phyloP scores from a whole-genome alignment of 2,888 invertebrate species.

The Thera britannica region DNA sequence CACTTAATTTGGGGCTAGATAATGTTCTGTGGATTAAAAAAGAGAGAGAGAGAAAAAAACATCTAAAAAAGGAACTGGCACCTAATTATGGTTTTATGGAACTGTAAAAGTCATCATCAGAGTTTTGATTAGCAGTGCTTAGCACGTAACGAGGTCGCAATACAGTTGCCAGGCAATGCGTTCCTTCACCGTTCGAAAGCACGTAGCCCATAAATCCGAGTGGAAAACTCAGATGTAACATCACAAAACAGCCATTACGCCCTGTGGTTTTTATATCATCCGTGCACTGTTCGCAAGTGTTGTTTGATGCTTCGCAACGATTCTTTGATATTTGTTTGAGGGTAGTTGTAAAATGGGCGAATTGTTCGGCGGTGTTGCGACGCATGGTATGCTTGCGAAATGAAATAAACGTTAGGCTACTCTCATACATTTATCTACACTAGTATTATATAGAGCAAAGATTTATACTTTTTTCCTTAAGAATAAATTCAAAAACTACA shows the following conservation, averaged over 20 bases:
- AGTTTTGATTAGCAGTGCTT: too few species aligned
- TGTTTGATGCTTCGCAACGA: constrained; percentile 43
- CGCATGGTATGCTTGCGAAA: background rate
- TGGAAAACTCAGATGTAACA: constrained; percentile 16
- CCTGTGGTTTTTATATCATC: constrained; percentile 27
- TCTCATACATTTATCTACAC: too few species aligned
- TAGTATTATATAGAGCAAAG: too few species aligned
- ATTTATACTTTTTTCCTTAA: too few species aligned
- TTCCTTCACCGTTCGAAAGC: background rate
- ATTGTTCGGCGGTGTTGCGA: constrained; percentile 9
- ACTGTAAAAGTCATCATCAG: too few species aligned
- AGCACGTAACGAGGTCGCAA: too few species aligned
- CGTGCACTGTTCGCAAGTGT: constrained; percentile 23
- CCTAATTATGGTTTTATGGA: too few species aligned
- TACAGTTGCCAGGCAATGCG: background rate
- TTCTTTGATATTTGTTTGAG: constrained; percentile 47
- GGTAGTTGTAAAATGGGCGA: constrained; percentile 29
- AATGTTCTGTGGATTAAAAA: too few species aligned
- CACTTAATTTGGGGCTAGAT: too few species aligned
- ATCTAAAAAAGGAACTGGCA: too few species aligned
- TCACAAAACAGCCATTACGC: constrained; percentile 27
- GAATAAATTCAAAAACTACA: too few species aligned
- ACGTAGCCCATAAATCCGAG: constrained; percentile 15
- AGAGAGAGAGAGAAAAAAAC: too few species aligned
- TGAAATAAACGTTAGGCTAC: background rate